These are phyloP conservation scores for Chouioia cunea DNA, from an alignment of 2,888 invertebrate species.

Conservation along the genomic window DNA sequence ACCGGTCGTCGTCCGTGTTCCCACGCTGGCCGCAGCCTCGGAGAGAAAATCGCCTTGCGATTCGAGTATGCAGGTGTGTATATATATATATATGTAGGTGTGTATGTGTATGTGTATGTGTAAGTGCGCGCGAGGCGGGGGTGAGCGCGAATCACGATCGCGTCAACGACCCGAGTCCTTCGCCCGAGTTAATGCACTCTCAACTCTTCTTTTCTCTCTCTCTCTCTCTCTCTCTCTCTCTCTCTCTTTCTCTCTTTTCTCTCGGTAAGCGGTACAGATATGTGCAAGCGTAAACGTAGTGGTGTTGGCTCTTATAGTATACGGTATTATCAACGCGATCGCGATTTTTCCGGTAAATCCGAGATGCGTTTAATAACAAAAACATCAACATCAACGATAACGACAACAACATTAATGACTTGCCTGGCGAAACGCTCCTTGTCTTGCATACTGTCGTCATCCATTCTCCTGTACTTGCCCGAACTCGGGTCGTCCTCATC, in stretches of 20 bases:
- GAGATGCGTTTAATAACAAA: too few relatives aligned
- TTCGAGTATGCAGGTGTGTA: neutral
- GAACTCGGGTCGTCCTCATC: conserved; percentile 90
- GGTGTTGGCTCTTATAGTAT: too few relatives aligned
- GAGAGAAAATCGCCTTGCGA: neutral
- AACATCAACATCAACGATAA: too few relatives aligned
- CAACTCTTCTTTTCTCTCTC: too few relatives aligned
- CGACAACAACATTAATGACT: neutral
- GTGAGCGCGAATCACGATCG: conserved; percentile 42
- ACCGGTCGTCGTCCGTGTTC: conserved; percentile 50
- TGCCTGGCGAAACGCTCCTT: conserved; percentile 97
- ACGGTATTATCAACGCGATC: too few relatives aligned
- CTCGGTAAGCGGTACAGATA: too few relatives aligned
- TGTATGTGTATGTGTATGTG: neutral
- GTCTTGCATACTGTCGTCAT: conserved; percentile 94
- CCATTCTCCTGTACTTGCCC: conserved; percentile 88
- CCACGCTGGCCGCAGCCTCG: conserved; percentile 22
- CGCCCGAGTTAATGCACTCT: conserved; percentile 20
- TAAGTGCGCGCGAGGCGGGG: neutral
- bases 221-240: too few relatives aligned
- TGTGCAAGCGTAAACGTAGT: too few relatives aligned
- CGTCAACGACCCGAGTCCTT: conserved; percentile 49
- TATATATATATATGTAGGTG: neutral
- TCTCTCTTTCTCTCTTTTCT: too few relatives aligned
- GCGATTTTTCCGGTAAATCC: too few relatives aligned